Evolutionary conservation across 2,888 invertebrate genomes (phyloP).

Genomic region (Chymomyza fuscimana): DNA sequence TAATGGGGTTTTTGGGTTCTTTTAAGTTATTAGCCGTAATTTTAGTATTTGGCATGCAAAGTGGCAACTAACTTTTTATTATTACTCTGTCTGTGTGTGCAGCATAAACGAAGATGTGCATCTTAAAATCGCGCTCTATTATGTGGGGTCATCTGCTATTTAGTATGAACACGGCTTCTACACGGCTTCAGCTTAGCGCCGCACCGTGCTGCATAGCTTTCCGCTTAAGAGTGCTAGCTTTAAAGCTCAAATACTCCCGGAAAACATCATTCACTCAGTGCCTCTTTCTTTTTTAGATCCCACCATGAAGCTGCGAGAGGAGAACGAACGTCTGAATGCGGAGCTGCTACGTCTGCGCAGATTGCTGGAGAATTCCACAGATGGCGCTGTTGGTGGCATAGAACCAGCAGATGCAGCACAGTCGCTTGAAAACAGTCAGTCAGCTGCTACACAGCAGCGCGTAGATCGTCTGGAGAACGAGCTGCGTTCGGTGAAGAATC

Average conservation of each 20-base stretch:
- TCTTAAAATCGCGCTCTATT: conserved; percentile 11
- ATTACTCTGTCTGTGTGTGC: conserved; percentile 13
- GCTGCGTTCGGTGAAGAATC: conserved; percentile 77
- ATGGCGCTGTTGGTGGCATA: conserved; percentile 81
- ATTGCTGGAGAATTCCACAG: conserved; percentile 82
- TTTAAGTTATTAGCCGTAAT: not conserved
- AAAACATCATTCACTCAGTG: not conserved
- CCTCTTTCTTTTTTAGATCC: conserved; percentile 60
- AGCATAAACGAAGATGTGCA: conserved; percentile 21
- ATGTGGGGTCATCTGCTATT: not conserved
- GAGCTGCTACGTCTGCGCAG: conserved; percentile 78
- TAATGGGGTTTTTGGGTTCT: conserved; percentile 18
- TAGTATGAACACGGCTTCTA: conserved; percentile 16
- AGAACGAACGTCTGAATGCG: conserved; percentile 87
- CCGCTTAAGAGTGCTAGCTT: not conserved
- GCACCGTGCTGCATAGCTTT: conserved; percentile 20
- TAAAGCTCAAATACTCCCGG: not conserved
- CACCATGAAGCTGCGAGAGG: conserved; percentile 81
- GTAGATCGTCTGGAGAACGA: conserved; percentile 81
- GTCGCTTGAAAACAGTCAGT: conserved; percentile 74
- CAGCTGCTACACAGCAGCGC: conserved; percentile 77
- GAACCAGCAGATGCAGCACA: conserved; percentile 80
- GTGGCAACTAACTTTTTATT: conserved; percentile 6
- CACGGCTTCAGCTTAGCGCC: conserved; percentile 46
- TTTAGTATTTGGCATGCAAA: conserved; percentile 38